Percentiles rank a stretch among this genome's conserved stretches.
These are phyloP conservation scores for Aegotheles bennettii DNA, from an alignment of 2,113 vertebrate species.

Conservation along the genomic window DNA sequence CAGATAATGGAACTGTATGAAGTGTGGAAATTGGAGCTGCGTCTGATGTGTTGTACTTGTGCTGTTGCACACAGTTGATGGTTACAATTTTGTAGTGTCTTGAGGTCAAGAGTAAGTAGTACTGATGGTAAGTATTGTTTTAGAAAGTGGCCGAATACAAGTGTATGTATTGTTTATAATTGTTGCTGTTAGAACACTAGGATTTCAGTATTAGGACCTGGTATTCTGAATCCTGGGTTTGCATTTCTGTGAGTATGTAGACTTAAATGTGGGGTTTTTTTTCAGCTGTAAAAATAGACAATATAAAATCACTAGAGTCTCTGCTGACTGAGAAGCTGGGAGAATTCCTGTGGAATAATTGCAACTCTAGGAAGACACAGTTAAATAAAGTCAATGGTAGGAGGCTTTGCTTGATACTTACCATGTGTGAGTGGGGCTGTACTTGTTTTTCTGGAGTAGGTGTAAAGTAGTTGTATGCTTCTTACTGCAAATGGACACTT, in stretches of 20 bases:
- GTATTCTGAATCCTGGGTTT: not conserved
- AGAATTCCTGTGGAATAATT: not conserved
- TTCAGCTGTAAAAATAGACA: not conserved
- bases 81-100: not conserved
- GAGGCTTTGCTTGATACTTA: not conserved
- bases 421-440: not conserved
- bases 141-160: not conserved
- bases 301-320: not conserved
- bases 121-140: not conserved
- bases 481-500: not conserved
- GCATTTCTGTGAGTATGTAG: not conserved
- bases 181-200: not conserved
- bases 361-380: not conserved
- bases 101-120: not conserved
- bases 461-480: not conserved
- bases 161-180: not conserved
- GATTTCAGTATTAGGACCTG: not conserved
- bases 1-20: not conserved
- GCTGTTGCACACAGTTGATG: not conserved
- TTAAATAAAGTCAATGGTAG: not conserved
- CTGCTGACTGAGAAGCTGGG: not conserved
- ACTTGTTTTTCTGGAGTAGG: not conserved
- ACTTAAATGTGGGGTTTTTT: not conserved
- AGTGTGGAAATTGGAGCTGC: not conserved
- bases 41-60: fast-evolving